Evolutionary conservation across 2,888 invertebrate species (phyloP).

Genomic region (Apamea anceps): DNA sequence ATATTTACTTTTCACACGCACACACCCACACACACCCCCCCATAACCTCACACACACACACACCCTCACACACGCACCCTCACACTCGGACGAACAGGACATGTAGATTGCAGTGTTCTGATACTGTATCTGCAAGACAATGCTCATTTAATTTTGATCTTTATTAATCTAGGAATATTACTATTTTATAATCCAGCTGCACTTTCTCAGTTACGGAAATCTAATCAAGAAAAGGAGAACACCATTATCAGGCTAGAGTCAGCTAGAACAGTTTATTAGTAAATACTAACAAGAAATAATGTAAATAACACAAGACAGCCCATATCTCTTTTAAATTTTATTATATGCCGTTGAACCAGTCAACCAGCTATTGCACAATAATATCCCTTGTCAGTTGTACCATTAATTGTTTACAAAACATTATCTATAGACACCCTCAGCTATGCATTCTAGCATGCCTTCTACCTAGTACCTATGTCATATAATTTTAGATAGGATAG

Average conservation of each 20-base stretch:
- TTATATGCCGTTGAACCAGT: background rate
- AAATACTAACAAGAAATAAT: constrained; percentile 5
- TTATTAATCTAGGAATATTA: background rate
- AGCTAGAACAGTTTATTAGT: background rate
- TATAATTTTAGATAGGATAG: constrained; percentile 8
- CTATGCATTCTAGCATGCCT: constrained; percentile 15
- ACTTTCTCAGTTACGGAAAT: background rate
- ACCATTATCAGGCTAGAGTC: background rate
- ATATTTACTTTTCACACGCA: background rate
- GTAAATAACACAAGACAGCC: background rate
- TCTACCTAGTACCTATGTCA: background rate
- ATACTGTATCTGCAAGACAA: background rate
- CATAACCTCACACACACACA: no score
- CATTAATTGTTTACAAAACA: constrained; percentile 33
- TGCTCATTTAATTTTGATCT: background rate
- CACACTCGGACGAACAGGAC: background rate
- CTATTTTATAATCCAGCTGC: background rate
- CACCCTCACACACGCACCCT: no score
- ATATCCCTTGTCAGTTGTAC: constrained; percentile 17
- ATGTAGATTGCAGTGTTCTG: background rate
- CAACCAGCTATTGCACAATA: constrained; percentile 9
- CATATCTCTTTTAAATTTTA: background rate
- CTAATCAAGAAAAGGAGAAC: background rate
- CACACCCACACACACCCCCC: background rate
- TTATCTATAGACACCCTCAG: background rate